Evolutionary conservation across 2,113 vertebrate genomes (phyloP).

Genomic region (Cochlearius cochlearius): DNA sequence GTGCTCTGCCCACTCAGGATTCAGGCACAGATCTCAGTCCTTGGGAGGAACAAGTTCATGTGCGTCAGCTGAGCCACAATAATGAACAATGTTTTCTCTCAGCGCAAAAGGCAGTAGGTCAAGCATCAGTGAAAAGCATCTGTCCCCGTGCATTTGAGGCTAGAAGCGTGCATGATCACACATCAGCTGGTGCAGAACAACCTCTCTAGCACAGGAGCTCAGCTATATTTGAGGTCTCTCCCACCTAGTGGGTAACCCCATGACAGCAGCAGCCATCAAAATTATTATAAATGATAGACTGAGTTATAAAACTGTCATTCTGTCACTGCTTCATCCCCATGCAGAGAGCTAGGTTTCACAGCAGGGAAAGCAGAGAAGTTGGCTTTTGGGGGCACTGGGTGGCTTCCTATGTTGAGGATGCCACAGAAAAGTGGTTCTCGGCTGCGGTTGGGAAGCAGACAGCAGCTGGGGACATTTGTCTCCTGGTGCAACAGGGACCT

Average conservation of each 20-base stretch:
- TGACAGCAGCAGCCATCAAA: background rate
- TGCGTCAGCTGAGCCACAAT: constrained; percentile 4
- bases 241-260: background rate
- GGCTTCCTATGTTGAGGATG: background rate
- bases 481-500: background rate
- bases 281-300: background rate
- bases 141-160: background rate
- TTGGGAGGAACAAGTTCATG: background rate
- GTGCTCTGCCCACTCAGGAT: background rate
- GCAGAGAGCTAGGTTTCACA: background rate
- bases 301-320: background rate
- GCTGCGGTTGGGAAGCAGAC: background rate
- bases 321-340: background rate
- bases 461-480: background rate
- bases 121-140: background rate
- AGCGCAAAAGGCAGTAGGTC: background rate
- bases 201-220: background rate
- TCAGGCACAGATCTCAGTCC: background rate
- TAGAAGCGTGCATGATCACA: background rate
- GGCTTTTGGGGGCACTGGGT: background rate
- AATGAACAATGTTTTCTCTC: background rate
- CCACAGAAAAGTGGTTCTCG: background rate
- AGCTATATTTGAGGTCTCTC: background rate
- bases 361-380: background rate
- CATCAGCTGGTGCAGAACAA: background rate